phyloP scores from a whole-genome alignment of 2,888 invertebrate species.

The Abscondita cerata region DNA sequence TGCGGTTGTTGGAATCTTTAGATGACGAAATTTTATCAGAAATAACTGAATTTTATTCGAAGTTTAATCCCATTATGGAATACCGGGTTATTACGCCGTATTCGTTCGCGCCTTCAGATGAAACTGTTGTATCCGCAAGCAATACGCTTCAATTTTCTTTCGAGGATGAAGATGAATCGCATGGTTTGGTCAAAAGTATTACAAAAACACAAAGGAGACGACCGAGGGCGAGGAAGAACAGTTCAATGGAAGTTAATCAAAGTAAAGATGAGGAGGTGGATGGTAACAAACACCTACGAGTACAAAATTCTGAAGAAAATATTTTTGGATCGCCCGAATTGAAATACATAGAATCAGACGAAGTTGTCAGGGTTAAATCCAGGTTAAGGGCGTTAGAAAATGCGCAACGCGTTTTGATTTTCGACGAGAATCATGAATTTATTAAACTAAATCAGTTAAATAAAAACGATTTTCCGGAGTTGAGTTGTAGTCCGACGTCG shows the following conservation, averaged over 20 bases:
- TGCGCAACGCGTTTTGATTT: constrained; percentile 45
- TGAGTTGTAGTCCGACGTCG: constrained; percentile 43
- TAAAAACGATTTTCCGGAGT: constrained; percentile 56
- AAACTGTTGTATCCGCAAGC: constrained; percentile 60
- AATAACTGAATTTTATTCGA: constrained; percentile 71
- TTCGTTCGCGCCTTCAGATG: constrained; percentile 68
- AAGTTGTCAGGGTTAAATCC: constrained; percentile 7
- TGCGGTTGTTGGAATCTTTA: constrained; percentile 69
- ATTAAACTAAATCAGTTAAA: constrained; percentile 30
- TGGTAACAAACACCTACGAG: not conserved
- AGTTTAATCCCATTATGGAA: constrained; percentile 66
- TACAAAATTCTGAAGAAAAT: not conserved
- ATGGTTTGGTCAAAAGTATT: constrained; percentile 23
- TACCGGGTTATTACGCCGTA: constrained; percentile 74
- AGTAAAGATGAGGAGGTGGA: not conserved
- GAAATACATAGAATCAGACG: constrained; percentile 11
- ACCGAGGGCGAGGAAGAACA: constrained; percentile 24
- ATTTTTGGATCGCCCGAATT: not conserved
- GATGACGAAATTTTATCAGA: constrained; percentile 68
- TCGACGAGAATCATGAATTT: constrained; percentile 40
- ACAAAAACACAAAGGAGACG: constrained; percentile 36
- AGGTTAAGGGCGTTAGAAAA: constrained; percentile 49
- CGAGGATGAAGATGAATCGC: constrained; percentile 41
- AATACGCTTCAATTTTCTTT: constrained; percentile 60
- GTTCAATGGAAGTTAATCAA: constrained; percentile 3